Evolutionary conservation across 2,113 vertebrate genomes (phyloP).

Genomic region (Cebidichthys violaceus): DNA sequence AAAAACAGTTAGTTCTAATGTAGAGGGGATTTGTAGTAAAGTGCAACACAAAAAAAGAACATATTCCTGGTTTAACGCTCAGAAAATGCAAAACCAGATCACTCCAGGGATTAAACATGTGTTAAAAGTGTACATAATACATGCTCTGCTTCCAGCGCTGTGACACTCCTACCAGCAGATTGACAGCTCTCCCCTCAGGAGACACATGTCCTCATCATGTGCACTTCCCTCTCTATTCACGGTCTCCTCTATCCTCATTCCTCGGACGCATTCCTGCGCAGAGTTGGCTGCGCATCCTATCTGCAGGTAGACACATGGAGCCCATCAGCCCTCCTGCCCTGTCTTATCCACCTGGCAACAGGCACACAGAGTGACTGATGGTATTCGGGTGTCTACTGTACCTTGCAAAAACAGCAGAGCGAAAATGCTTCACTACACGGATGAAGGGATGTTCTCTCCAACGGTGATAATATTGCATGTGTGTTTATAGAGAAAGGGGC

Average conservation of each 20-base stretch:
- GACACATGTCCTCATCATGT: slow-evolving; percentile 28
- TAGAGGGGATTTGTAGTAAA: not conserved
- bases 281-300: slow-evolving; percentile 36
- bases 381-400: slow-evolving; percentile 49
- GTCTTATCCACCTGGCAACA: slow-evolving; percentile 40
- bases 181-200: slow-evolving; percentile 27
- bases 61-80: not conserved
- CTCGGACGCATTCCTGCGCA: slow-evolving; percentile 59
- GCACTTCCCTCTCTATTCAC: slow-evolving; percentile 18
- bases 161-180: slow-evolving; percentile 10
- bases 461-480: not conserved
- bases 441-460: slow-evolving; percentile 1
- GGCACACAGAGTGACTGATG: slow-evolving; percentile 5
- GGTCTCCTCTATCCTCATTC: slow-evolving; percentile 19
- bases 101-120: not conserved
- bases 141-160: slow-evolving; percentile 9
- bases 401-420: slow-evolving; percentile 14
- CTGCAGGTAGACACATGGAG: slow-evolving; percentile 64
- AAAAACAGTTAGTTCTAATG: not conserved
- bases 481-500: not conserved
- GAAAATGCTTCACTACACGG: slow-evolving; percentile 11
- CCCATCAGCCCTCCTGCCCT: slow-evolving; percentile 28
- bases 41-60: not conserved
- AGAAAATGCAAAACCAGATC: not conserved
- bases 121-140: not conserved